phyloP scores from a whole-genome alignment of 2,797 vertebrate species.

The Tympanoctomys barrerae region DNA sequence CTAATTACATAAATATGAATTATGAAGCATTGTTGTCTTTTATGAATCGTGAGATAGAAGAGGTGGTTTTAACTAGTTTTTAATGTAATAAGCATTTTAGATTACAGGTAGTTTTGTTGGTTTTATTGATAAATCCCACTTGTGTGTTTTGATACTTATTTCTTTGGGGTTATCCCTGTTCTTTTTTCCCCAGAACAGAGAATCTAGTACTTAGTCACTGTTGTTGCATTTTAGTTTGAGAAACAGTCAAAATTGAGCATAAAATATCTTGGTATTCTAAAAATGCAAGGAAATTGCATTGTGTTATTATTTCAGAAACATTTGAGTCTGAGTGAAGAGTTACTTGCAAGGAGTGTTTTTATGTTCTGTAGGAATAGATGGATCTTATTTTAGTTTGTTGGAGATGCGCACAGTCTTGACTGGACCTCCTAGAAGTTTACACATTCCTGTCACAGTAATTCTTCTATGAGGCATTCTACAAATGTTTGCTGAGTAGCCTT shows the following conservation, averaged over 20 bases:
- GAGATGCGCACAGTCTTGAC: conserved; percentile 28
- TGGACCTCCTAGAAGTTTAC: conserved; percentile 29
- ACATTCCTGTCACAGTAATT: conserved; percentile 44
- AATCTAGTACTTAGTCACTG: conserved; percentile 49
- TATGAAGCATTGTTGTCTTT: conserved; percentile 34
- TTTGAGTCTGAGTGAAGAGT: neutral
- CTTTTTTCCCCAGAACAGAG: neutral
- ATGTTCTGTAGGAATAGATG: neutral
- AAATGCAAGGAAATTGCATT: conserved; percentile 58
- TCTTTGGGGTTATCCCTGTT: conserved; percentile 21
- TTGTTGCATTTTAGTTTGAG: conserved; percentile 55
- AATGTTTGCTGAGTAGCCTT: conserved; percentile 14
- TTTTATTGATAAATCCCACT: conserved; percentile 7
- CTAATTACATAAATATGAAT: conserved; percentile 35
- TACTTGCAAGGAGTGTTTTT: conserved; percentile 45
- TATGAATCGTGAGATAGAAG: conserved; percentile 58
- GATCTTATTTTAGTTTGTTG: conserved; percentile 48
- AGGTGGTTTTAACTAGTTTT: conserved; percentile 34
- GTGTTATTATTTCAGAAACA: conserved; percentile 30
- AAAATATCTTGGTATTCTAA: neutral
- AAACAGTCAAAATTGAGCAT: conserved; percentile 19
- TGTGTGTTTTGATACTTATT: conserved; percentile 28
- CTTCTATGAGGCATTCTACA: conserved; percentile 49
- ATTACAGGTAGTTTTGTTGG: conserved; percentile 25
- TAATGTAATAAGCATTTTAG: conserved; percentile 29